Evolutionary conservation across 2,888 invertebrate genomes (phyloP).

Genomic region (Cataglyphis cursor): DNA sequence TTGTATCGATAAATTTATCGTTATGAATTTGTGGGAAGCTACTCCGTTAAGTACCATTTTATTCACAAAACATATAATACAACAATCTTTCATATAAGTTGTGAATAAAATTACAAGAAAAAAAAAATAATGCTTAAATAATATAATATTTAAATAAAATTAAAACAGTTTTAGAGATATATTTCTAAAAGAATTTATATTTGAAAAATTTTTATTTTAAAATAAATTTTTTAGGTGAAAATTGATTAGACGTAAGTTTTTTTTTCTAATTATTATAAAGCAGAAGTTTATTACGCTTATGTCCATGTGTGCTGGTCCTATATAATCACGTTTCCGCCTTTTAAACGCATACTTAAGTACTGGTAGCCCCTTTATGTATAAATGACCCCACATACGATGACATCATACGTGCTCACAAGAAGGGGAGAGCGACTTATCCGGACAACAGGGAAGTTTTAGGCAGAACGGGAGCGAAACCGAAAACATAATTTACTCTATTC

Average conservation of each 20-base stretch:
- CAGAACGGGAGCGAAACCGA: constrained; percentile 8
- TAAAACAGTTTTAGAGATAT: background rate
- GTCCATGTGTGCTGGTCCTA: constrained; percentile 50
- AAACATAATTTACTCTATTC: background rate
- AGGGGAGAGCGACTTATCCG: constrained; percentile 61
- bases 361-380: constrained; percentile 64
- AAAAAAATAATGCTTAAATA: background rate
- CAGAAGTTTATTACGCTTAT: constrained; percentile 10
- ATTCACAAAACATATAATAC: background rate
- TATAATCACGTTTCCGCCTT: constrained; percentile 73
- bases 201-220: background rate
- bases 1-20: background rate
- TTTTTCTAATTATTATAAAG: constrained; percentile 12
- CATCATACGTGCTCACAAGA: constrained; percentile 63
- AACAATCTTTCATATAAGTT: background rate
- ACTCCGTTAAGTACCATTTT: background rate
- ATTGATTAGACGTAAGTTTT: background rate
- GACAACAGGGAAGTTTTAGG: constrained; percentile 21
- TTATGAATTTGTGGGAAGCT: background rate
- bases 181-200: background rate
- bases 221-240: background rate
- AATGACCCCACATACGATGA: constrained; percentile 71
- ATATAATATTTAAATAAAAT: background rate
- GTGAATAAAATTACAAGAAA: background rate
- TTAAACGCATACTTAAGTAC: constrained; percentile 72